A percentile compares a stretch with the other conserved stretches of the same genome.
Conservation (phyloP, 2,113 vertebrate species). For the Austrofundulus limnaeus region DNA sequence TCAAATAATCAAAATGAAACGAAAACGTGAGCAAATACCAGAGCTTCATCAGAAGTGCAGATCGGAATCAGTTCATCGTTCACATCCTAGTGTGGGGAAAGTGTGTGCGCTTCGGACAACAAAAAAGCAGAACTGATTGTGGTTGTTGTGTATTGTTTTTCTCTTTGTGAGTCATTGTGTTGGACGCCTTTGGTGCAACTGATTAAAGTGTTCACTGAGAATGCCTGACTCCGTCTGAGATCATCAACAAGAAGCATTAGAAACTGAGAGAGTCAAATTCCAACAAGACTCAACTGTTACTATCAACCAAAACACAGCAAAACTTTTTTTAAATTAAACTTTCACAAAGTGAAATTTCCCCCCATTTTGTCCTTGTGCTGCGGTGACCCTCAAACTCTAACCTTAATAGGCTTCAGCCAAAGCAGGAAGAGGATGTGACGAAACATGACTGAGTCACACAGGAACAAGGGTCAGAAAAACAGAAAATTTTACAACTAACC, state of each 20-base stretch:
- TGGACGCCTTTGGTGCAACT: conserved; percentile 49
- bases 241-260: too few species aligned
- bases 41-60: background rate
- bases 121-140: conserved; percentile 5
- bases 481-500: conserved; percentile 1
- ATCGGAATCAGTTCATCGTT: background rate
- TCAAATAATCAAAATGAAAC: background rate
- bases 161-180: conserved; percentile 18
- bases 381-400: background rate
- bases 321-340: too few species aligned
- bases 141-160: conserved; percentile 16
- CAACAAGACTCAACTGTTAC: background rate
- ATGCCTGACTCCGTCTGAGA: too few species aligned
- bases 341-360: background rate
- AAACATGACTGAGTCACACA: conserved; percentile 62
- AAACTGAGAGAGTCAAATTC: too few species aligned
- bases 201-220: conserved; percentile 38
- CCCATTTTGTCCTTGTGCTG: too few species aligned
- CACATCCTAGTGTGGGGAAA: too few species aligned
- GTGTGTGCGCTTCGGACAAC: too few species aligned
- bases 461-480: conserved; percentile 6
- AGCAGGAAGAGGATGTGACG: conserved; percentile 56
- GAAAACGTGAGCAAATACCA: background rate
- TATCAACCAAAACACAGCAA: too few species aligned
- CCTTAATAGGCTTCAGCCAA: conserved; percentile 19